Evolutionary conservation across 2,113 vertebrate species (phyloP), one percentile per base, ranked within the genome.

Genomic region (Dunckerocampus dactyliophorus): DNA sequence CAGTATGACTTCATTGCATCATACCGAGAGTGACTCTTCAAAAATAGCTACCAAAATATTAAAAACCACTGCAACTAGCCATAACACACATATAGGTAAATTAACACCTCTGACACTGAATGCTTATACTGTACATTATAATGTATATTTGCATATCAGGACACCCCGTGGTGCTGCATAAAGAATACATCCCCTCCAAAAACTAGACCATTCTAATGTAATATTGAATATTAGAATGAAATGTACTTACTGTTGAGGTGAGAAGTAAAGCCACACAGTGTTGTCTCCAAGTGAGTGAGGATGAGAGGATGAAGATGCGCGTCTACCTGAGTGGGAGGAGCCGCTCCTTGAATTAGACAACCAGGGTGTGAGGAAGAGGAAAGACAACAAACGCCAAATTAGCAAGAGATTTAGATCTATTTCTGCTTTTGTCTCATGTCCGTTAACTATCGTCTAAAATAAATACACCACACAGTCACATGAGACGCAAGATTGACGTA

Each of bases 271-370:
- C 47, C 65, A 52, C 64, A 64, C 64, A 60, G 70, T 73, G 69
- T 62, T 65, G 64, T 70, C 67, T 80, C 61, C 46, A 62, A 72
- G 72, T 67, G 67, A 83, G 69, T 77, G 75, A 79, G 71, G 49
- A 71, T 72, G 72, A 52, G 62, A 70, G 73, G 82, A 76, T 76
- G 65, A 72, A 73, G 56, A 47, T 69, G 55, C 60, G 74, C 24
- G 34, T 67, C 65, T 80, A 84, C 84, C 84, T 85, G 80, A 71
- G 80, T 53, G 66, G 85, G 84, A 74, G 86, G 86, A 83, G 86
- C 62, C 68, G 14, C 62, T 13, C 9, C 48, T 47, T 75, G 64
- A 62, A 28, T 56, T 60, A 59, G 16, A 65, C 64, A 13, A 62
- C 34, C 4, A 14, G 21, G 20, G 53, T 59, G 58, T 57, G 47